phyloP scores from a whole-genome alignment of 2,797 vertebrate genomes.

The Poecilia wingei region DNA sequence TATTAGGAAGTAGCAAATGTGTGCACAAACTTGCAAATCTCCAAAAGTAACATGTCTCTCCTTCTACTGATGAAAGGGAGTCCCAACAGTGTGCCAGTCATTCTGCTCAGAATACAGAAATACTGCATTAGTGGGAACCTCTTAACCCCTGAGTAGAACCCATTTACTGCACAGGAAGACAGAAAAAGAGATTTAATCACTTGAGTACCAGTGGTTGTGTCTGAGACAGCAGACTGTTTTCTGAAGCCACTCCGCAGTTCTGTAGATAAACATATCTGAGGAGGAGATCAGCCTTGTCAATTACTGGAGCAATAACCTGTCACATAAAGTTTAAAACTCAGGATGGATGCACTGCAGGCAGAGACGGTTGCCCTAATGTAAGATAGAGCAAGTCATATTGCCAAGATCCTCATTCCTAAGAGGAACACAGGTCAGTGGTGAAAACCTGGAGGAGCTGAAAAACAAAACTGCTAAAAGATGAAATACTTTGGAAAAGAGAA shows the following conservation, averaged over 20 bases:
- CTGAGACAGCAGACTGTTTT: not conserved
- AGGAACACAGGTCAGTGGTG: not conserved
- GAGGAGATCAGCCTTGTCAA: not conserved
- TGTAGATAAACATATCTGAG: not conserved
- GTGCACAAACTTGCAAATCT: not conserved
- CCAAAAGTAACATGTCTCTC: too few species aligned
- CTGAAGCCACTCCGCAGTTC: not conserved
- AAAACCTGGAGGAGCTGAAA: not conserved
- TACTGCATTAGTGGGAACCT: not conserved
- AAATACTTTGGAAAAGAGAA: not conserved
- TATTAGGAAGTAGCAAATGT: not conserved
- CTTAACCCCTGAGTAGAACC: not conserved
- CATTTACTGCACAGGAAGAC: not conserved
- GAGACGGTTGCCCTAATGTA: not conserved
- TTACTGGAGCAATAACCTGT: not conserved
- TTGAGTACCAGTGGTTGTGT: not conserved
- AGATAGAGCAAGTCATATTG: not conserved
- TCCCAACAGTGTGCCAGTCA: not conserved
- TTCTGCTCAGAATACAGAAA: not conserved
- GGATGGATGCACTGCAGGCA: not conserved
- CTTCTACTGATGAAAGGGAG: too few species aligned
- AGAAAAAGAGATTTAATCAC: not conserved
- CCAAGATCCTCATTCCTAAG: not conserved
- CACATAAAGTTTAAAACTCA: not conserved
- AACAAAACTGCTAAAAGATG: not conserved